Percentiles rank a stretch among this genome's conserved stretches.
These are phyloP conservation scores for Anastatus disparis DNA, from an alignment of 1,140 invertebrate species.

Conservation along the genomic window DNA sequence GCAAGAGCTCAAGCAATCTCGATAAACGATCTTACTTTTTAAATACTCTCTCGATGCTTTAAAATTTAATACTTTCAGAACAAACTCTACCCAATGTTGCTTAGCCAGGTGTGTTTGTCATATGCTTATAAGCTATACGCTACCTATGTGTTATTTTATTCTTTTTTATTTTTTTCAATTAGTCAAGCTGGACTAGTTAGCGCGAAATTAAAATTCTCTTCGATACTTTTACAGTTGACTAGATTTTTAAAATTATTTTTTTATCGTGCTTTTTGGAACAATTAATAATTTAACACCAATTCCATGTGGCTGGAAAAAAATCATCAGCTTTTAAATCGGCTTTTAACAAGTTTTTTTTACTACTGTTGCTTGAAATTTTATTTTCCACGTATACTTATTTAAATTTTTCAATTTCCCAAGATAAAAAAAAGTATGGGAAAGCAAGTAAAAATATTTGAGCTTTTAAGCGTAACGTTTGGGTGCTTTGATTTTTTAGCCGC, in stretches of 20 bases:
- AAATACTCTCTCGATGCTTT: background rate
- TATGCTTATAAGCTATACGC: background rate
- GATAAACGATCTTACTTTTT: conserved; percentile 50
- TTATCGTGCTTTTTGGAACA: too few relatives aligned
- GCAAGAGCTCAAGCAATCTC: conserved; percentile 50
- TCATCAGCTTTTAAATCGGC: too few relatives aligned
- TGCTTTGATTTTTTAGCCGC: conserved; percentile 10
- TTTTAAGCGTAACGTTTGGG: background rate
- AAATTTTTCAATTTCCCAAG: too few relatives aligned
- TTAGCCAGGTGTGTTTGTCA: conserved; percentile 13
- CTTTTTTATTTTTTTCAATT: background rate
- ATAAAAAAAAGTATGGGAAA: conserved; percentile 3
- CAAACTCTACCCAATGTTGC: too few relatives aligned
- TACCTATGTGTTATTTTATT: background rate
- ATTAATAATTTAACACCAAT: too few relatives aligned
- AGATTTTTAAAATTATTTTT: too few relatives aligned
- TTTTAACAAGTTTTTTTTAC: too few relatives aligned
- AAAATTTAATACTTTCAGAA: background rate
- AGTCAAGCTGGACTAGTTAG: background rate
- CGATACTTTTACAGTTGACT: background rate
- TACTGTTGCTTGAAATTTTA: too few relatives aligned
- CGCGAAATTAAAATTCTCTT: background rate
- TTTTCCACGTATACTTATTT: too few relatives aligned
- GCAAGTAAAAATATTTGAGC: background rate
- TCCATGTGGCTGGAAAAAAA: too few relatives aligned